These are phyloP conservation scores for Dryomyza anilis DNA, from an alignment of 2,888 invertebrate species.

Conservation along the genomic window DNA sequence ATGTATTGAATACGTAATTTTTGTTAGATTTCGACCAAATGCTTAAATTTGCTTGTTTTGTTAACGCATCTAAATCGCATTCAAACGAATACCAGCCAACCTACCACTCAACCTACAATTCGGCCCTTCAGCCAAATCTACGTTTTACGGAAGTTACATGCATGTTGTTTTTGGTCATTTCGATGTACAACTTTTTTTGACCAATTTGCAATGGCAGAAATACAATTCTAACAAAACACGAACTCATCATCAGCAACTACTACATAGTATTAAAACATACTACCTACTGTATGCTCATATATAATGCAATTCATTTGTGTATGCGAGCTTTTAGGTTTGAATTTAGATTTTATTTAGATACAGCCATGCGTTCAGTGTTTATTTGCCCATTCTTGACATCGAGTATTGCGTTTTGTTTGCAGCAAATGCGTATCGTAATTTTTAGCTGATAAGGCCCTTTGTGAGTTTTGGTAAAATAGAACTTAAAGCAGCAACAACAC, in stretches of 20 bases:
- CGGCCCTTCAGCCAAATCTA: not conserved
- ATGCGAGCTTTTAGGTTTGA: slow-evolving; percentile 37
- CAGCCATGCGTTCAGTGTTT: not conserved
- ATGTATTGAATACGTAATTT: slow-evolving; percentile 32
- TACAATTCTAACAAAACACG: slow-evolving; percentile 7
- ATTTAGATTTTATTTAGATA: slow-evolving; percentile 27
- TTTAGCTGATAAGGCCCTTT: slow-evolving; percentile 8
- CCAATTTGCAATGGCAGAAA: slow-evolving; percentile 17
- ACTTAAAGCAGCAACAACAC: no score
- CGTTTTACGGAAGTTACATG: not conserved
- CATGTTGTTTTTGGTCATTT: not conserved
- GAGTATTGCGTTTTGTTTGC: slow-evolving; percentile 6
- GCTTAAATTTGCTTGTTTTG: slow-evolving; percentile 7
- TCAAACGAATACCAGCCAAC: no score
- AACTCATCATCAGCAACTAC: not conserved
- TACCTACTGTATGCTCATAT: slow-evolving; percentile 31
- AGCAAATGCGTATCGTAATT: slow-evolving; percentile 6
- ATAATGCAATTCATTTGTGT: slow-evolving; percentile 38
- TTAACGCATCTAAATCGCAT: slow-evolving; percentile 1
- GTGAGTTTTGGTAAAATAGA: no score
- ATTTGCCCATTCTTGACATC: no score
- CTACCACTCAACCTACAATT: not conserved
- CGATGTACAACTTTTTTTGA: slow-evolving; percentile 9
- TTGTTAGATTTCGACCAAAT: slow-evolving; percentile 17
- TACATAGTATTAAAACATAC: slow-evolving; percentile 12